phyloP scores from a whole-genome alignment of 2,888 invertebrate genomes.

The Lasioglossum pauxillum region DNA sequence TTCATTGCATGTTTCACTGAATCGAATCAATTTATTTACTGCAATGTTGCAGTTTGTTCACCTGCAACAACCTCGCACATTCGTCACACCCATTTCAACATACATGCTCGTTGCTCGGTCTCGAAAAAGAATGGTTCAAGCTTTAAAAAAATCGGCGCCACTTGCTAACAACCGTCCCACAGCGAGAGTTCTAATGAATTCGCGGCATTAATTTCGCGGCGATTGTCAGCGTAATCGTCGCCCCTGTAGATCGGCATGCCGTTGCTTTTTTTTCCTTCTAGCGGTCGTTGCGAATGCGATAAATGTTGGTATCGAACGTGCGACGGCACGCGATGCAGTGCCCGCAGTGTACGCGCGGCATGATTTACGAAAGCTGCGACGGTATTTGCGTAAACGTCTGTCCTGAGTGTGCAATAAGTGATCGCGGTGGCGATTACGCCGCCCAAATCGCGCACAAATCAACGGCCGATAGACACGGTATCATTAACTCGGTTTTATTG shows the following conservation, averaged over 20 bases:
- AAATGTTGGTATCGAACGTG: conserved; percentile 15
- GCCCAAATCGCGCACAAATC: conserved; percentile 61
- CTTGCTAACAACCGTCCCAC: neutral
- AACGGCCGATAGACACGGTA: conserved; percentile 49
- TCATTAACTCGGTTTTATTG: conserved; percentile 55
- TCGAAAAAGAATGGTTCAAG: neutral
- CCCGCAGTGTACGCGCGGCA: conserved; percentile 11
- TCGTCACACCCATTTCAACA: neutral
- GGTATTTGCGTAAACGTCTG: conserved; percentile 58
- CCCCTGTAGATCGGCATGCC: neutral
- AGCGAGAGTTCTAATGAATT: neutral
- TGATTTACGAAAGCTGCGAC: conserved; percentile 59
- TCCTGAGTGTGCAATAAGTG: conserved; percentile 58
- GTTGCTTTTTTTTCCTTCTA: neutral
- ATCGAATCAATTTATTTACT: neutral
- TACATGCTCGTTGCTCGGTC: neutral
- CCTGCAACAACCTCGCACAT: neutral
- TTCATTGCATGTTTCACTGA: neutral
- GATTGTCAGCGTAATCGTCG: neutral
- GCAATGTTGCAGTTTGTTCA: neutral
- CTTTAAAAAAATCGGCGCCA: neutral
- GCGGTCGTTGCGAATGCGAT: conserved; percentile 28
- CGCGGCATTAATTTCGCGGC: neutral
- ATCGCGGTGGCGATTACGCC: conserved; percentile 60
- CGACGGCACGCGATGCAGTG: conserved; percentile 29